Evolutionary conservation across 2,888 invertebrate species (phyloP).

Genomic region (Salpingus planirostris): DNA sequence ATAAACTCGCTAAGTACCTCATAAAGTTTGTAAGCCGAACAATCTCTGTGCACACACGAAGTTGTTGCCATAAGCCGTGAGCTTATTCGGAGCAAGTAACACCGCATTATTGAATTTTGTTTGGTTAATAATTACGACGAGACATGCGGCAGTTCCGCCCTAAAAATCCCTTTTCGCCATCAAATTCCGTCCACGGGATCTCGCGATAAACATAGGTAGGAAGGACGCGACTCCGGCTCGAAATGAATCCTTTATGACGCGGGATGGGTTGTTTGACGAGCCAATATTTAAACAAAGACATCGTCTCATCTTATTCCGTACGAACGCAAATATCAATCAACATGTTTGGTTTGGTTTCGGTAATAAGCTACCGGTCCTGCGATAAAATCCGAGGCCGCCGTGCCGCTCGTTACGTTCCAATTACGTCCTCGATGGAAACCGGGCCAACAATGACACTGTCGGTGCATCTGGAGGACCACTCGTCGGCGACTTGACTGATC

Average conservation of each 20-base stretch:
- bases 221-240: neutral
- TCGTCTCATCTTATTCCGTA: constrained; percentile 14
- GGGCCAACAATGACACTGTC: constrained; percentile 33
- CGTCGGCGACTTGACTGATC: constrained; percentile 36
- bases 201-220: too few relatives aligned
- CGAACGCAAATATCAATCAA: constrained; percentile 16
- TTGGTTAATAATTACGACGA: neutral
- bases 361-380: constrained; percentile 13
- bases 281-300: constrained; percentile 17
- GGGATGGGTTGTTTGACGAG: constrained; percentile 12
- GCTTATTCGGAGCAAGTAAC: constrained; percentile 11
- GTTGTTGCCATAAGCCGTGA: constrained; percentile 7
- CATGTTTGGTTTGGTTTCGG: constrained; percentile 13
- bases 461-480: constrained; percentile 33
- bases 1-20: constrained; percentile 25
- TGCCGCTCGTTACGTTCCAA: constrained; percentile 8
- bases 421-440: constrained; percentile 21
- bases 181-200: too few relatives aligned
- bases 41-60: constrained; percentile 18
- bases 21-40: constrained; percentile 23
- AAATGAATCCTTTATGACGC: constrained; percentile 14
- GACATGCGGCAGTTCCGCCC: neutral
- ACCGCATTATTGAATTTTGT: constrained; percentile 12
- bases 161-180: too few relatives aligned
- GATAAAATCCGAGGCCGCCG: constrained; percentile 8